Evolutionary conservation across 1,140 invertebrate genomes (phyloP).

Genomic region (Rhizoglyphus robini): DNA sequence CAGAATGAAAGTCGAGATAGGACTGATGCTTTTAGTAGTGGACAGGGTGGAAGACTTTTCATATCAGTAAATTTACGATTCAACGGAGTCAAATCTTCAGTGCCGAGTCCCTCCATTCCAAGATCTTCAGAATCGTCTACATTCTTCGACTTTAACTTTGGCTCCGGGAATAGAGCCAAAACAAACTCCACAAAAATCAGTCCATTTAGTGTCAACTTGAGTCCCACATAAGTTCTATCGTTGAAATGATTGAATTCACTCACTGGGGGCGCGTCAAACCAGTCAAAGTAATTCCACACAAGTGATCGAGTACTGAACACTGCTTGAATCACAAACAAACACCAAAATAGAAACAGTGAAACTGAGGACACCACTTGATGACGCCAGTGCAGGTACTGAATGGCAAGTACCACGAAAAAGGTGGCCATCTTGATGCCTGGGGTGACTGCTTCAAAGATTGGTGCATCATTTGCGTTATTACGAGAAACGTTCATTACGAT

Average conservation of each 20-base stretch:
- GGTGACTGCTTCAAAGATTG: background rate
- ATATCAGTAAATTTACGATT: slow-evolving; percentile 3
- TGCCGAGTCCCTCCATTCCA: too few species aligned
- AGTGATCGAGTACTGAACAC: background rate
- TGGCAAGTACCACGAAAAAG: background rate
- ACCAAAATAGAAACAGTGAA: slow-evolving; percentile 1
- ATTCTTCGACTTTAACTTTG: too few species aligned
- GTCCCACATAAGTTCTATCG: background rate
- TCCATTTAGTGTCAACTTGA: background rate
- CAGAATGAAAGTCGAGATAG: slow-evolving; percentile 69
- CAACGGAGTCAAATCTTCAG: background rate
- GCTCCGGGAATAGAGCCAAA: background rate
- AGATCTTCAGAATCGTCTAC: too few species aligned
- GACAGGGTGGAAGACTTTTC: background rate
- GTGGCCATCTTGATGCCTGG: background rate
- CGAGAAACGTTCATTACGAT: too few species aligned
- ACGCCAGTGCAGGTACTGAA: background rate
- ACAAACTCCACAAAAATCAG: background rate
- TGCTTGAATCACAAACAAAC: background rate
- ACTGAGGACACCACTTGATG: background rate
- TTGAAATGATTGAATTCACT: background rate
- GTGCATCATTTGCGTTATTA: background rate
- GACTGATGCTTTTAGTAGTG: slow-evolving; percentile 51
- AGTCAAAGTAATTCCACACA: background rate
- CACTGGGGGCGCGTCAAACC: background rate